phyloP scores from a whole-genome alignment of 2,797 vertebrate genomes.

The Neosilurus hyrtlii region DNA sequence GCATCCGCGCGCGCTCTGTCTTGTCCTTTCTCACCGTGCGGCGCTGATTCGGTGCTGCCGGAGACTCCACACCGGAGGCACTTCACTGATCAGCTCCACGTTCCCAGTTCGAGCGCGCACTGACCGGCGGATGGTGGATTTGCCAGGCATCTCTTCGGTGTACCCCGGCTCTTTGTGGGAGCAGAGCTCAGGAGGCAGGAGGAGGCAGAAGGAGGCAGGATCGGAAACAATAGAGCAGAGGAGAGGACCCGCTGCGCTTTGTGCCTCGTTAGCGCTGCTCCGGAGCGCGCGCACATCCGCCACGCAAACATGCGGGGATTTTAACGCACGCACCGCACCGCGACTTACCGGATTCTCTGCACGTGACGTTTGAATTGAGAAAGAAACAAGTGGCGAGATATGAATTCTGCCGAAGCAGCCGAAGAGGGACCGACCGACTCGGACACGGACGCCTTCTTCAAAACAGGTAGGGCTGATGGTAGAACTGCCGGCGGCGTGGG shows the following conservation, averaged over 20 bases:
- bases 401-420: constrained; percentile 80
- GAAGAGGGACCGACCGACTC: constrained; percentile 81
- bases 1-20: constrained; percentile 35
- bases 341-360: constrained; percentile 56
- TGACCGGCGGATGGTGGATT: neutral
- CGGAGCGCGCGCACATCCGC: constrained; percentile 36
- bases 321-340: neutral
- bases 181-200: constrained; percentile 29
- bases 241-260: constrained; percentile 49
- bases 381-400: constrained; percentile 55
- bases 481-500: neutral
- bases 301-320: neutral
- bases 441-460: constrained; percentile 85
- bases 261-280: constrained; percentile 35
- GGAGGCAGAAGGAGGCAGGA: constrained; percentile 46
- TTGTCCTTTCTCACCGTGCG: constrained; percentile 24
- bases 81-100: neutral
- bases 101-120: neutral
- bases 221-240: constrained; percentile 61
- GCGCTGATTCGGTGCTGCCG: neutral
- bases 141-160: constrained; percentile 25
- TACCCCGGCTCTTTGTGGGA: constrained; percentile 45
- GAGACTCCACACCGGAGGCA: constrained; percentile 16
- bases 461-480: constrained; percentile 76
- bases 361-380: constrained; percentile 37